Conservation (phyloP, 2,888 invertebrate genomes). For the Callimorpha dominula region DNA sequence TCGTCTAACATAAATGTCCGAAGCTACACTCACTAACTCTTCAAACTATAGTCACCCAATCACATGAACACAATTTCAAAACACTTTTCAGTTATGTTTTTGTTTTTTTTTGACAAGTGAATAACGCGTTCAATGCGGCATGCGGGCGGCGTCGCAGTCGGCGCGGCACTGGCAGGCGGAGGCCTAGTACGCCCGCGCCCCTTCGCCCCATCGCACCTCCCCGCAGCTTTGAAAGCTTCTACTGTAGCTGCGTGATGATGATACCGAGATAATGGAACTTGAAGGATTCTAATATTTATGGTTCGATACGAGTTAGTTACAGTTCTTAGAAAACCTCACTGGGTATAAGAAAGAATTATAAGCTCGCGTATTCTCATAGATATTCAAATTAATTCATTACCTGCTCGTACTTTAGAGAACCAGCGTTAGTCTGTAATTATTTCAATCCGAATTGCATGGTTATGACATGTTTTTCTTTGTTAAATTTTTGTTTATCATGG, state of each 20-base stretch:
- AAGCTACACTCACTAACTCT: slow-evolving; percentile 42
- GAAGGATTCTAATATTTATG: slow-evolving; percentile 84
- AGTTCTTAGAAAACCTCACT: slow-evolving; percentile 67
- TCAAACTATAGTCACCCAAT: slow-evolving; percentile 45
- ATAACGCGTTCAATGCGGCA: slow-evolving; percentile 64
- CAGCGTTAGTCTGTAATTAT: background rate
- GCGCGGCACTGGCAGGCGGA: slow-evolving; percentile 83
- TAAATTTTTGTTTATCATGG: background rate
- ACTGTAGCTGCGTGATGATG: slow-evolving; percentile 81
- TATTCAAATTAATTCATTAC: background rate
- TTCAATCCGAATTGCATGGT: background rate
- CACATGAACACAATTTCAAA: slow-evolving; percentile 62
- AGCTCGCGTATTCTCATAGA: slow-evolving; percentile 1
- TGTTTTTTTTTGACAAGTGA: slow-evolving; percentile 63
- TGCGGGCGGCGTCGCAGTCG: slow-evolving; percentile 75
- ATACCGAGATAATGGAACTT: slow-evolving; percentile 83
- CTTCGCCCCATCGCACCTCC: slow-evolving; percentile 63
- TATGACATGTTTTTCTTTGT: background rate
- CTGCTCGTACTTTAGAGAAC: background rate
- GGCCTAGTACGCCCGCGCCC: slow-evolving; percentile 77
- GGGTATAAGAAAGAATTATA: slow-evolving; percentile 53
- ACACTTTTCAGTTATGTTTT: slow-evolving; percentile 78
- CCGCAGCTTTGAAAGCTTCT: slow-evolving; percentile 82
- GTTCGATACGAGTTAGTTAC: slow-evolving; percentile 76
- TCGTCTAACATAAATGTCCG: slow-evolving; percentile 49